These are phyloP conservation scores for Apodemia mormo DNA, from an alignment of 2,888 invertebrate species.

Conservation along the genomic window DNA sequence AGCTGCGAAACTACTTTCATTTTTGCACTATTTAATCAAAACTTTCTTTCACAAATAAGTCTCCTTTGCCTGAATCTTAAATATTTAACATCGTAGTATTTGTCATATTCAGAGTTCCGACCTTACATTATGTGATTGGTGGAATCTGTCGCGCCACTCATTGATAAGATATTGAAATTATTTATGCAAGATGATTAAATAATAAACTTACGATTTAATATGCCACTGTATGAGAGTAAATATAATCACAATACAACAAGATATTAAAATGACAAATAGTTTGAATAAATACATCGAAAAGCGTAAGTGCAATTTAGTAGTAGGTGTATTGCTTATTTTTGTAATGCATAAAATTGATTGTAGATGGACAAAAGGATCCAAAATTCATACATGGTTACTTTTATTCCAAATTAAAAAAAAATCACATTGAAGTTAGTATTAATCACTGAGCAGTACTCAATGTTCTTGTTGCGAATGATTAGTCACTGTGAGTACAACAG, in stretches of 20 bases:
- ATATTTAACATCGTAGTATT: neutral
- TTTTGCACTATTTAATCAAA: constrained; percentile 43
- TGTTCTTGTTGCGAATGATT: too few species aligned
- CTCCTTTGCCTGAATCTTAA: neutral
- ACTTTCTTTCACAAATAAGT: constrained; percentile 41
- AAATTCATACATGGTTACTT: too few species aligned
- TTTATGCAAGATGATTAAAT: constrained; percentile 19
- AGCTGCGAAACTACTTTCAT: constrained; percentile 68
- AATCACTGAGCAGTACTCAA: too few species aligned
- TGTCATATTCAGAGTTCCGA: constrained; percentile 14
- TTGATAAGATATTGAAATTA: constrained; percentile 51
- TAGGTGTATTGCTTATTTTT: too few species aligned
- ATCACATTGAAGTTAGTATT: too few species aligned
- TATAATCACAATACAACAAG: neutral
- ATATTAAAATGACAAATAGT: too few species aligned
- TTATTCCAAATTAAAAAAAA: too few species aligned
- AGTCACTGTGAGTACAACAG: too few species aligned
- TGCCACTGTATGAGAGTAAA: neutral
- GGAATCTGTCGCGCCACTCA: constrained; percentile 52
- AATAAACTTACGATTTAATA: neutral
- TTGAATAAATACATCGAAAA: too few species aligned
- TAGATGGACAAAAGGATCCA: too few species aligned
- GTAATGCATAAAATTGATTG: too few species aligned
- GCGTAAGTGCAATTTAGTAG: too few species aligned
- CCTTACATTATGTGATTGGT: constrained; percentile 48